Evolutionary conservation across 2,888 invertebrate genomes (phyloP).

Genomic region (Drosophila pseudotalamancana): DNA sequence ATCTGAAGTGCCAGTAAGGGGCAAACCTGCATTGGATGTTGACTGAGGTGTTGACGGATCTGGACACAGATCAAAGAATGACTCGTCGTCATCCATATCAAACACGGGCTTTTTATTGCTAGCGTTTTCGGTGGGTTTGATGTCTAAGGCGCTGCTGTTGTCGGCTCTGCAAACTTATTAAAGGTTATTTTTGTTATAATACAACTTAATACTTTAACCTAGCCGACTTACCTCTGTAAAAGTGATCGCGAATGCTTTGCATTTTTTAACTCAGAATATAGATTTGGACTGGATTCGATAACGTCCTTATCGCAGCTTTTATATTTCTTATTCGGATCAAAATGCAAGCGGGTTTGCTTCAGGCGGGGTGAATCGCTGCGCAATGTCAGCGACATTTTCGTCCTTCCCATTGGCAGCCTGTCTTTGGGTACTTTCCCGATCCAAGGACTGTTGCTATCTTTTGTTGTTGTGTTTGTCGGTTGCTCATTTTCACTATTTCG

Average conservation of each 20-base stretch:
- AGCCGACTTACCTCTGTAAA: constrained; percentile 56
- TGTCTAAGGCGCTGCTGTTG: constrained; percentile 45
- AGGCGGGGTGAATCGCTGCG: constrained; percentile 51
- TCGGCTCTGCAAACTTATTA: constrained; percentile 71
- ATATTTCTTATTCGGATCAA: constrained; percentile 36
- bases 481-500: constrained; percentile 57
- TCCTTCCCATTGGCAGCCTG: constrained; percentile 12
- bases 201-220: not conserved
- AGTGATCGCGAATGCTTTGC: constrained; percentile 60
- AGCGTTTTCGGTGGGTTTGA: constrained; percentile 13
- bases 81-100: constrained; percentile 60
- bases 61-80: constrained; percentile 35
- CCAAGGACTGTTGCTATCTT: constrained; percentile 26
- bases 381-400: constrained; percentile 61
- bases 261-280: constrained; percentile 44
- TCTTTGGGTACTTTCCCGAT: constrained; percentile 48
- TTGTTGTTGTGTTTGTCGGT: constrained; percentile 18
- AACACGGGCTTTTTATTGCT: constrained; percentile 39
- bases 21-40: constrained; percentile 9
- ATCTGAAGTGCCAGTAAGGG: constrained; percentile 39
- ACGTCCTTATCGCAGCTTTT: constrained; percentile 60
- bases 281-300: constrained; percentile 78
- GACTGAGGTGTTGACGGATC: constrained; percentile 21
- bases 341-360: constrained; percentile 72
- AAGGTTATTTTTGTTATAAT: constrained; percentile 26